These are phyloP conservation scores for Ochotona curzoniae DNA, from an alignment of 2,113 vertebrate species.

Conservation along the genomic window DNA sequence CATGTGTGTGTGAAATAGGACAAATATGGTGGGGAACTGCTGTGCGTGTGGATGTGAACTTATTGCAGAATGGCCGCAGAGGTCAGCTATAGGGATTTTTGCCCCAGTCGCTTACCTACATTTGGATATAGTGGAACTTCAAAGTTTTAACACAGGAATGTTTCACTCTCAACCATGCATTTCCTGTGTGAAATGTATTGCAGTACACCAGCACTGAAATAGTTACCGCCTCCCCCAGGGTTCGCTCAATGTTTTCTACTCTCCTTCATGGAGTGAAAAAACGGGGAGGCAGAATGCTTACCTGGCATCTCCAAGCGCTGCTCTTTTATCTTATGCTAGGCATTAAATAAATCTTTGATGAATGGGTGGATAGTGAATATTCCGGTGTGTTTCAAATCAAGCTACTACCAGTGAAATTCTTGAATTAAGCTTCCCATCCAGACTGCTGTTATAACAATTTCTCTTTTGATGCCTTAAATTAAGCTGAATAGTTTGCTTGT, in stretches of 20 bases:
- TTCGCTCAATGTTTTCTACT: neutral
- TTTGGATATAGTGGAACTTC: neutral
- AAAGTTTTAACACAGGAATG: neutral
- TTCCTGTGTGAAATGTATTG: no score
- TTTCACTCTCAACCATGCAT: neutral
- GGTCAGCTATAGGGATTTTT: neutral
- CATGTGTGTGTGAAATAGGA: no score
- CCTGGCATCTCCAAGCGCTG: neutral
- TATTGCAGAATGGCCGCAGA: neutral
- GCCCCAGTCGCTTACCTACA: neutral
- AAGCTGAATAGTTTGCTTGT: constrained; percentile 3
- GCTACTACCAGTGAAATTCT: constrained; percentile 20
- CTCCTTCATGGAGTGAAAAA: neutral
- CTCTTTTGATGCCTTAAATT: constrained; percentile 33
- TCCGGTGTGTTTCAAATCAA: neutral
- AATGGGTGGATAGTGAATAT: neutral
- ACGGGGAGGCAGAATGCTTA: neutral
- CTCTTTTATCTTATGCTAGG: neutral
- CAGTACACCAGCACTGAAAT: no score
- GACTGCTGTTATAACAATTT: constrained; percentile 21
- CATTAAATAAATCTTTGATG: neutral
- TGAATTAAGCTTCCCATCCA: neutral
- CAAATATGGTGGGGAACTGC: no score
- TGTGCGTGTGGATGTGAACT: neutral
- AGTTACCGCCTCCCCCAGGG: neutral